Evolutionary conservation across 92 coral and sea anemone species (phyloP).

Genomic region (Muricea muricata): DNA sequence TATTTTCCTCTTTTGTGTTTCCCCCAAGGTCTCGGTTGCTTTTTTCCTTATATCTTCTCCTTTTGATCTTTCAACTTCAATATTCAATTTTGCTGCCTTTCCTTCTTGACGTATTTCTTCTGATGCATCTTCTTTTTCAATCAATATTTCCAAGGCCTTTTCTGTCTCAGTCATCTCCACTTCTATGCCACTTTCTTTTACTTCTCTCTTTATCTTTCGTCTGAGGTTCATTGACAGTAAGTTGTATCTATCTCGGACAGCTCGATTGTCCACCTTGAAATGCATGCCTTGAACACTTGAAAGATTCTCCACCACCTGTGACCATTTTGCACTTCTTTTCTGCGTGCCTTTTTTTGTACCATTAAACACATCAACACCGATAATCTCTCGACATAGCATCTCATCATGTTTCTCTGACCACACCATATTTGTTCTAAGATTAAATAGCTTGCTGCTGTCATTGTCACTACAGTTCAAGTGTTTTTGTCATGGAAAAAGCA

Average conservation of each 20-base stretch:
- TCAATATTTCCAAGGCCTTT: slow-evolving; percentile 44
- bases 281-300: slow-evolving; percentile 17
- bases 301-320: slow-evolving; percentile 49
- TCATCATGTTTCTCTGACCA: too few relatives aligned
- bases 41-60: slow-evolving; percentile 42
- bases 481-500: too few relatives aligned
- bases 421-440: too few relatives aligned
- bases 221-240: slow-evolving; percentile 40
- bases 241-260: slow-evolving; percentile 66
- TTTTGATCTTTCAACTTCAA: neutral
- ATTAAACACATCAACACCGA: too few relatives aligned
- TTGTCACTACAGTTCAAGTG: too few relatives aligned
- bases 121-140: too few relatives aligned
- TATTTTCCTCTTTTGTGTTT: too few relatives aligned
- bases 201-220: slow-evolving; percentile 53
- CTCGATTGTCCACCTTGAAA: slow-evolving; percentile 59
- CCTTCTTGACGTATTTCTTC: slow-evolving; percentile 38
- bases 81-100: slow-evolving; percentile 20
- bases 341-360: slow-evolving; percentile 66
- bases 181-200: too few relatives aligned
- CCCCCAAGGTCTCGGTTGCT: slow-evolving; percentile 35
- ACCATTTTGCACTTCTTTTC: slow-evolving; percentile 67
- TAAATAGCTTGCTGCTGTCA: too few relatives aligned
- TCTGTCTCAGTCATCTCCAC: too few relatives aligned
- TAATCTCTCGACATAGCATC: too few relatives aligned